These are phyloP conservation scores for Diaperis boleti DNA, from an alignment of 2,888 invertebrate species.

Conservation along the genomic window DNA sequence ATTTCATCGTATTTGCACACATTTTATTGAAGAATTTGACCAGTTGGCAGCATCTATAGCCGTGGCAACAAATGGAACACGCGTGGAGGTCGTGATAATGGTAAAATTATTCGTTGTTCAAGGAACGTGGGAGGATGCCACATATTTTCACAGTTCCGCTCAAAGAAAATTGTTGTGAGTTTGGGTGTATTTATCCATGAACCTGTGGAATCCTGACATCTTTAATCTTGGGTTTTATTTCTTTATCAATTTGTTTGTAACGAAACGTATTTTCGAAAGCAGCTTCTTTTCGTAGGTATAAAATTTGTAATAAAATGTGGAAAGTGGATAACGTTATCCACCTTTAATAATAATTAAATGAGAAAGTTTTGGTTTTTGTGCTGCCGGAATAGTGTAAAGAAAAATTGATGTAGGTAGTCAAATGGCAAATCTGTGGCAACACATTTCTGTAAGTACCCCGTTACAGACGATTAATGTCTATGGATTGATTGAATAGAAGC, in stretches of 20 bases:
- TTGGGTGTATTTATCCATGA: constrained; percentile 11
- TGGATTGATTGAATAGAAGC: constrained; percentile 11
- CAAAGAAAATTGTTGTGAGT: constrained; percentile 14
- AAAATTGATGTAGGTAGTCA: too few species aligned
- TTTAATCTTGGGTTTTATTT: constrained; percentile 15
- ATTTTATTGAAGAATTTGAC: constrained; percentile 19
- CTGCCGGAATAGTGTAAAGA: too few species aligned
- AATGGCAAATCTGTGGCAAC: too few species aligned
- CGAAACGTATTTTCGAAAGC: constrained; percentile 20
- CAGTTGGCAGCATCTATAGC: constrained; percentile 23
- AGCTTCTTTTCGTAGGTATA: too few species aligned
- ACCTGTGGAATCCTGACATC: too few species aligned
- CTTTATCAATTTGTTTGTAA: constrained; percentile 22
- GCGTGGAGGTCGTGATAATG: constrained; percentile 28
- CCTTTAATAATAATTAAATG: too few species aligned
- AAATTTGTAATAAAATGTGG: too few species aligned
- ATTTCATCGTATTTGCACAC: constrained; percentile 5
- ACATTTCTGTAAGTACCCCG: too few species aligned
- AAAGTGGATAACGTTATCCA: too few species aligned
- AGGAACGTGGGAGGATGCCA: constrained; percentile 29
- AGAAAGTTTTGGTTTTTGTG: too few species aligned
- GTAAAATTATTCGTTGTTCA: constrained; percentile 24
- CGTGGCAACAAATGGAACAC: constrained; percentile 26
- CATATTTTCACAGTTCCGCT: constrained; percentile 6
- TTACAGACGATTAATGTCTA: too few species aligned